Conservation (phyloP, 1,140 invertebrate species). For the Subanguina moxae region DNA sequence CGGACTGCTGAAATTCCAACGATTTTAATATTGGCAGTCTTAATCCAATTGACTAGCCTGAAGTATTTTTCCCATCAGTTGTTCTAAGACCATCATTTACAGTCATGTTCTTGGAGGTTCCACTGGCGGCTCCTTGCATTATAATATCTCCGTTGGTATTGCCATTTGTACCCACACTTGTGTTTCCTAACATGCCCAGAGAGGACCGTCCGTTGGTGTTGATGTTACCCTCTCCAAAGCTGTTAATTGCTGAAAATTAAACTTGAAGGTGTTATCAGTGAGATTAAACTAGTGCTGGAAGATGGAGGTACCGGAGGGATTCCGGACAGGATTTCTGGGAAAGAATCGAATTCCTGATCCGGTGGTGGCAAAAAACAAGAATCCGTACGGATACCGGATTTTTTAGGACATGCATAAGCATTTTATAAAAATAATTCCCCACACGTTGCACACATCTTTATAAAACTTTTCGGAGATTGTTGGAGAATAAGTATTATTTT, state of each 20-base stretch:
- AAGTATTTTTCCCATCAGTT: constrained; percentile 25
- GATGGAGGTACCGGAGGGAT: too few relatives aligned
- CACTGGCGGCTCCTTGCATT: constrained; percentile 16
- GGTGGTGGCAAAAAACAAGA: too few relatives aligned
- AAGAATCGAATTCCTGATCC: too few relatives aligned
- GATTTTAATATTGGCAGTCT: background rate
- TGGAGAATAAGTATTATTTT: too few relatives aligned
- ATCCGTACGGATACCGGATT: too few relatives aligned
- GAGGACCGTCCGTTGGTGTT: constrained; percentile 17
- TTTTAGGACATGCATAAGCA: too few relatives aligned
- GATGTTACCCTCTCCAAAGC: constrained; percentile 31
- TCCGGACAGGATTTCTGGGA: too few relatives aligned
- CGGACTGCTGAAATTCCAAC: constrained; percentile 41
- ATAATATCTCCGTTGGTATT: background rate
- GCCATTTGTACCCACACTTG: constrained; percentile 14
- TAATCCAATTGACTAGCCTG: constrained; percentile 15
- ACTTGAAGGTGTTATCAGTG: background rate
- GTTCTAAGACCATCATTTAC: constrained; percentile 27
- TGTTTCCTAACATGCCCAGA: constrained; percentile 14
- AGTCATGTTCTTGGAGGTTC: constrained; percentile 36
- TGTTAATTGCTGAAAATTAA: constrained; percentile 22
- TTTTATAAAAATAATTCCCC: too few relatives aligned
- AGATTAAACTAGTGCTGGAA: too few relatives aligned
- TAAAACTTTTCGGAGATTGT: too few relatives aligned
- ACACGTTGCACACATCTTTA: too few relatives aligned